Conservation (phyloP, 2,113 vertebrate genomes). For the Murina feae region DNA sequence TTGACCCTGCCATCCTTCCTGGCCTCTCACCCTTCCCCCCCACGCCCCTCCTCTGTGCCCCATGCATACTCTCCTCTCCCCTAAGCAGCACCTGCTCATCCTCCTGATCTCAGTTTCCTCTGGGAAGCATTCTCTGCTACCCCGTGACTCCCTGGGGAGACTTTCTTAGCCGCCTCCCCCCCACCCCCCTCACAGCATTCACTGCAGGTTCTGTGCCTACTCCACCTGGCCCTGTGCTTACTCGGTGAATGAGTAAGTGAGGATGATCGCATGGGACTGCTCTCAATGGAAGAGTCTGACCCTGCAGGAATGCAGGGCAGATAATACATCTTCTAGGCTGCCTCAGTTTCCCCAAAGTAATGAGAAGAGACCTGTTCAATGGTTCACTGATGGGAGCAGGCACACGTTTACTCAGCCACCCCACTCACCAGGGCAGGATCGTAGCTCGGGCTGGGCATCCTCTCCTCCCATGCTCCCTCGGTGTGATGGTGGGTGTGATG, state of each 20-base stretch:
- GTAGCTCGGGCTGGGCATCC: neutral
- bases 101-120: neutral
- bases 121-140: neutral
- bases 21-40: neutral
- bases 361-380: neutral
- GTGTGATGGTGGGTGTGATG: too few species aligned
- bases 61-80: neutral
- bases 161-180: neutral
- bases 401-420: neutral
- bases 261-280: neutral
- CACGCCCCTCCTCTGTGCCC: too few species aligned
- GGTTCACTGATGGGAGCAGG: neutral
- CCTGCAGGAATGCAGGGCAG: neutral
- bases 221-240: neutral
- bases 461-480: rapidly evolving
- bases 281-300: neutral
- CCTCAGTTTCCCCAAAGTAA: neutral
- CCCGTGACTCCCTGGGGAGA: neutral
- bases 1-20: neutral
- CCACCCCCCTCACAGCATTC: neutral
- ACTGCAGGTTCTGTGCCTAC: neutral
- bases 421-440: neutral
- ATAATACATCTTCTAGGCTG: neutral
- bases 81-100: neutral
- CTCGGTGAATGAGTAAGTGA: neutral